Evolutionary conservation across 2,888 invertebrate species (phyloP).

Genomic region (Napeogenes inachia): DNA sequence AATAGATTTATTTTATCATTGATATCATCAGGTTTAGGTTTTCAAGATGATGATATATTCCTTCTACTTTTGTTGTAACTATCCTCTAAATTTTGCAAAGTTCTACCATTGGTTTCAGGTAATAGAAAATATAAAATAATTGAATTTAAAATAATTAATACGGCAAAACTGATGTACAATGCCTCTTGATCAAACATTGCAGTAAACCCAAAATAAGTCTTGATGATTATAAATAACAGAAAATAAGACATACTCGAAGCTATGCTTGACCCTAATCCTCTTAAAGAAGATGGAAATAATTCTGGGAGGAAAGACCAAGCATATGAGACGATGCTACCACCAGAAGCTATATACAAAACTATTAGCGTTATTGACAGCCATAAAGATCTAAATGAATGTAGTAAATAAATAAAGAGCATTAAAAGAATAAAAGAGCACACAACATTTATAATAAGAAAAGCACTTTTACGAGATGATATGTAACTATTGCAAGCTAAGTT

Average conservation of each 20-base stretch:
- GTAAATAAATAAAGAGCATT: conserved; percentile 36
- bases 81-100: conserved; percentile 81
- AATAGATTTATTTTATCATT: too few species aligned
- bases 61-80: conserved; percentile 33
- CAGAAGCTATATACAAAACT: conserved; percentile 40
- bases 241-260: conserved; percentile 42
- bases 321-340: conserved; percentile 39
- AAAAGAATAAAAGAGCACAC: conserved; percentile 31
- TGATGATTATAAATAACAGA: conserved; percentile 45
- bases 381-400: conserved; percentile 34
- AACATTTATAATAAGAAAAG: conserved; percentile 38
- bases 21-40: too few species aligned
- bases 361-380: conserved; percentile 42
- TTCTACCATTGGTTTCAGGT: conserved; percentile 76
- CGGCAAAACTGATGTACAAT: conserved; percentile 43
- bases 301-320: conserved; percentile 52
- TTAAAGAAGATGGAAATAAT: conserved; percentile 47
- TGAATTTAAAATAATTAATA: conserved; percentile 36
- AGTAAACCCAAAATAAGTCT: conserved; percentile 44
- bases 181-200: conserved; percentile 36
- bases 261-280: conserved; percentile 51
- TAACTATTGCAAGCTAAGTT: conserved; percentile 40
- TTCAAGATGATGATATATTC: too few species aligned
- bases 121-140: conserved; percentile 41
- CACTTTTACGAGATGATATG: conserved; percentile 38